These are phyloP conservation scores for Acanthoscelides obtectus DNA, from an alignment of 2,888 invertebrate species.

Conservation along the genomic window DNA sequence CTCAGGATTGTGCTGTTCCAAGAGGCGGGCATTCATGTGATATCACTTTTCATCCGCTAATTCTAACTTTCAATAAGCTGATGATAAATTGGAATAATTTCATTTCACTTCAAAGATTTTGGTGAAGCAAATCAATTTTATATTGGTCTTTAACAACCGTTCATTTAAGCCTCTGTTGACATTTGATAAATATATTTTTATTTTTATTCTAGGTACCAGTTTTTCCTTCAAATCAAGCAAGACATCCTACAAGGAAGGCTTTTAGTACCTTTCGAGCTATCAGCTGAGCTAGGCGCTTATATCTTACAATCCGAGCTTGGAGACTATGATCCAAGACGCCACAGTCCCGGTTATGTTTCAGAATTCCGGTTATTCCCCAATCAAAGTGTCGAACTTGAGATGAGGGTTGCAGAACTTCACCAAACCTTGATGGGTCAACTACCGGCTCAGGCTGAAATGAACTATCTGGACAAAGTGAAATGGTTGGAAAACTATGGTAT, in stretches of 20 bases:
- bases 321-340: constrained; percentile 85
- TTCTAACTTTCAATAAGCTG: no score
- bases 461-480: constrained; percentile 95
- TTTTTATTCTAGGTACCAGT: constrained; percentile 51
- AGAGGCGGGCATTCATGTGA: no score
- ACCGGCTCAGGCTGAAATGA: constrained; percentile 88
- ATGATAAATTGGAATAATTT: no score
- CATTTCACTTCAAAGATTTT: no score
- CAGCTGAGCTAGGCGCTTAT: constrained; percentile 87
- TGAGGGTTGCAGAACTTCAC: constrained; percentile 82
- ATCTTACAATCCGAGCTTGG: constrained; percentile 95
- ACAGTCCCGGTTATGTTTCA: constrained; percentile 86
- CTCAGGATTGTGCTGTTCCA: no score
- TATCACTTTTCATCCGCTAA: no score
- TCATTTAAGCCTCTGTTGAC: no score
- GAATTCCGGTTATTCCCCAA: constrained; percentile 91
- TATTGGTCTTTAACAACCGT: no score
- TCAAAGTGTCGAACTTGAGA: constrained; percentile 87
- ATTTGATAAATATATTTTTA: no score
- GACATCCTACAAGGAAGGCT: constrained; percentile 92
- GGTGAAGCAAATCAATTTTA: no score
- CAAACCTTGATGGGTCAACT: constrained; percentile 84
- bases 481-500: constrained; percentile 99
- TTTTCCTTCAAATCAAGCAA: constrained; percentile 95
- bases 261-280: constrained; percentile 85